Evolutionary conservation across 2,888 invertebrate genomes (phyloP), one percentile per base, ranked within the genome.

Genomic region (Tuta absoluta): DNA sequence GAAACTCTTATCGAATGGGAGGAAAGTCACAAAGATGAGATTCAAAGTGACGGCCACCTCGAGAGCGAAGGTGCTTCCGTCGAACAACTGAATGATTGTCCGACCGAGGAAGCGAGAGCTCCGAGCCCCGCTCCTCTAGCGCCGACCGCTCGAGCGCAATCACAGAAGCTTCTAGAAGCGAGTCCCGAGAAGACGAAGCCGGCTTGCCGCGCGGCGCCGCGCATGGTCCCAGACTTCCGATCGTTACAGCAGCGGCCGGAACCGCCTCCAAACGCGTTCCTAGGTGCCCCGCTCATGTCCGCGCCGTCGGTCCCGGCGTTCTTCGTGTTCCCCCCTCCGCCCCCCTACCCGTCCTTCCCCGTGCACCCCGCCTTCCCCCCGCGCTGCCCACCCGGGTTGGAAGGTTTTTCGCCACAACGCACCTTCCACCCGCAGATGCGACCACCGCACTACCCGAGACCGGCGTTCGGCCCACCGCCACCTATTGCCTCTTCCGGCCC

Each of bases 281-380:
- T 23, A 12, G 48, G 23, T 23, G 37, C 49, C 0, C 65, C 62
- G 24, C 38, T 49, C 14, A 24, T 56, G 51, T 17, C 66, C 23
- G 53, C 53, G 60, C 59, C 63, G 28, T 33, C 58, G 19, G 28
- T 11, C 17, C 61, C 49, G 37, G 24, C 65, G 45, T 45, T 37
- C 28, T n/a, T 23, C 58, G n/a, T 11, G 56, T n/a, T 37, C 62
- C 33, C 41, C 14, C 21, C 37, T 19, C 56, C 28, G 45, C 63
- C 48, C 19, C 23, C 41, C 33, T 41, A 11, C 48, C 57, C 19
- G 49, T 23, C n/a, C 10, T 17, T 21, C 41, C 21, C 62, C 5
- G 7, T 12, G 33, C 28, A 23, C 48, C 21, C 48, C 41, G 38
- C 28, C 58, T 51, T 21, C 21, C 51, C 51, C 12, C 21, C 51